Evolutionary conservation across 2,797 vertebrate genomes (phyloP).

Genomic region (Rallus crepitans): DNA sequence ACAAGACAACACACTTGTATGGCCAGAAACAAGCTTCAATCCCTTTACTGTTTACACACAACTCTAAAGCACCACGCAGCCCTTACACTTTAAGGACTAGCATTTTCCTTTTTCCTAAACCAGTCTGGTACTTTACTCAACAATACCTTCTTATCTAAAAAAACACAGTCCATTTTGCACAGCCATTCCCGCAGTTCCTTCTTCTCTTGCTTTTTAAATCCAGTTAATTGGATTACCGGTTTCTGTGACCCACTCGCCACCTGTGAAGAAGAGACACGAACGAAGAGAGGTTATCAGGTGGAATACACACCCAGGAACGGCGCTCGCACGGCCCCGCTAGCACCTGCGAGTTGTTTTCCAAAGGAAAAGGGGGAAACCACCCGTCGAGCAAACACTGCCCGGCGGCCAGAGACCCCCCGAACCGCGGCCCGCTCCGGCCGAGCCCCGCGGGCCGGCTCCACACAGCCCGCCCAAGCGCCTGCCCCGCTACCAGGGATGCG

Average conservation of each 20-base stretch:
- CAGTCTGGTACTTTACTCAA: neutral
- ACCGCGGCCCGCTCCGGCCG: fast-evolving
- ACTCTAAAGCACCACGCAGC: neutral
- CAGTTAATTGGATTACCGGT: conserved; percentile 79
- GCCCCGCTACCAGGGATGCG: too few species aligned
- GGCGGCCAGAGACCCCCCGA: neutral
- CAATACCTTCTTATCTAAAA: conserved; percentile 77
- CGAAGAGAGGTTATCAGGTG: neutral
- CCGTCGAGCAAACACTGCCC: too few species aligned
- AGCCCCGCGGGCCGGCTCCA: too few species aligned
- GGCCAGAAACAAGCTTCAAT: neutral
- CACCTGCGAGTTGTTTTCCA: neutral
- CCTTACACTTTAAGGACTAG: neutral
- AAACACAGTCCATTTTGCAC: conserved; percentile 74
- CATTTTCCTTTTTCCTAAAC: neutral
- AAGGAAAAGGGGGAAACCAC: too few species aligned
- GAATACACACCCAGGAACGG: fast-evolving
- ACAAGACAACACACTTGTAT: neutral
- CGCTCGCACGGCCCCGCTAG: too few species aligned
- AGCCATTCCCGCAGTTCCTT: conserved; percentile 54
- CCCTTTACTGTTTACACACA: neutral
- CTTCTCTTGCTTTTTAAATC: conserved; percentile 79
- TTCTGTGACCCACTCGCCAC: conserved; percentile 54
- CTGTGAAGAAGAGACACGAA: neutral
- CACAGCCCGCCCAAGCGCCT: neutral